These are phyloP conservation scores for Falco naumanni DNA, from an alignment of 2,797 vertebrate species.

Conservation along the genomic window DNA sequence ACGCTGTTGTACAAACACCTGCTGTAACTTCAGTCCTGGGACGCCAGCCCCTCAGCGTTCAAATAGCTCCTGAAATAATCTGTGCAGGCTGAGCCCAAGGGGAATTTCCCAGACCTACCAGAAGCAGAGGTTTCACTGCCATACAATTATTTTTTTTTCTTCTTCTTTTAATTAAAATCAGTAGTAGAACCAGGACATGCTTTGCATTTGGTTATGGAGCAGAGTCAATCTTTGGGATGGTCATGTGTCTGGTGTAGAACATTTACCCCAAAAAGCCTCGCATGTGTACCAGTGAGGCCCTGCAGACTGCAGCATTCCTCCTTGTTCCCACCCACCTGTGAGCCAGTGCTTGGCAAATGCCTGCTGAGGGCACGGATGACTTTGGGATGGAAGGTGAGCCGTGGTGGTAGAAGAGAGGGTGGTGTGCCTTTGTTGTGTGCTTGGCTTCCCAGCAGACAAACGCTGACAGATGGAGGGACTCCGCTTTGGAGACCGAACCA, in stretches of 20 bases:
- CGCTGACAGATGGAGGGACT: neutral
- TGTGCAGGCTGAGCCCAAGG: neutral
- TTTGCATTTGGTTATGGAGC: neutral
- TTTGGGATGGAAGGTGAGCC: neutral
- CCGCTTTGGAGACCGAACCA: neutral
- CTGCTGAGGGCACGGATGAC: neutral
- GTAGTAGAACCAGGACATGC: neutral
- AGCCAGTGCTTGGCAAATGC: neutral
- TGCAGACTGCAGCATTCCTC: neutral
- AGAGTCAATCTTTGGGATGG: neutral
- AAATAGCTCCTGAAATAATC: neutral
- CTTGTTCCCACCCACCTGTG: neutral
- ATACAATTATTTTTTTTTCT: neutral
- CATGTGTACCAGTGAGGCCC: neutral
- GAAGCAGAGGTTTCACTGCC: neutral
- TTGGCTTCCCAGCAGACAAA: neutral
- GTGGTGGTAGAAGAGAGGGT: neutral
- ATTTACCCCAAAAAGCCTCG: neutral
- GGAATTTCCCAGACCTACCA: neutral
- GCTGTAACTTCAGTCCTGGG: neutral
- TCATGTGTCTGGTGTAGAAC: neutral
- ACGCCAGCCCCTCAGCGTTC: neutral
- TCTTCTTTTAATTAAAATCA: neutral
- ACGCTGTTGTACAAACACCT: neutral
- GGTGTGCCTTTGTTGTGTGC: neutral